These are phyloP conservation scores for Pimpla rufipes DNA, from an alignment of 2,888 invertebrate genomes.

Conservation along the genomic window DNA sequence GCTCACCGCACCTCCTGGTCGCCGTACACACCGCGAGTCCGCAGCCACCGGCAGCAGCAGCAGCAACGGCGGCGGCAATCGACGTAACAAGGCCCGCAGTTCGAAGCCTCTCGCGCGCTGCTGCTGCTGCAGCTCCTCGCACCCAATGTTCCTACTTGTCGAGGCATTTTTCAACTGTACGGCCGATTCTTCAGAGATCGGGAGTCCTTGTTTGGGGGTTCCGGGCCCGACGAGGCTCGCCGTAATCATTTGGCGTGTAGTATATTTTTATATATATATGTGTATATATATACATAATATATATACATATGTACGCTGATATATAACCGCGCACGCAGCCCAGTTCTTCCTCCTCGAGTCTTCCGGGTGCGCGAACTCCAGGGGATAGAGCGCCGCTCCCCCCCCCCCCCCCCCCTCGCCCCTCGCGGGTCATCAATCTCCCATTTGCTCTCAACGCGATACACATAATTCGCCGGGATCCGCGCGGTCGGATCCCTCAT, in stretches of 20 bases:
- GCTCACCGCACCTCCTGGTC: constrained; percentile 46
- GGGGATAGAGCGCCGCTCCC: constrained; percentile 13
- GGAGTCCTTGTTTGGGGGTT: constrained; percentile 60
- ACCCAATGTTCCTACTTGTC: constrained; percentile 53
- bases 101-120: constrained; percentile 47
- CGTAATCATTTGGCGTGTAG: constrained; percentile 49
- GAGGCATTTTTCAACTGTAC: constrained; percentile 60
- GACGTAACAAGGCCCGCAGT: constrained; percentile 64
- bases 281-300: background rate
- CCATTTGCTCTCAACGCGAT: constrained; percentile 52
- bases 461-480: constrained; percentile 18
- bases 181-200: constrained; percentile 24
- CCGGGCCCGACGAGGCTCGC: constrained; percentile 36
- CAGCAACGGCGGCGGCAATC: constrained; percentile 44
- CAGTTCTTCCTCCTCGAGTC: constrained; percentile 39
- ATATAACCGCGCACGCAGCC: background rate
- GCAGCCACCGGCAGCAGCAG: constrained; percentile 1
- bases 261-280: background rate
- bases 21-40: constrained; percentile 44
- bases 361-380: constrained; percentile 64
- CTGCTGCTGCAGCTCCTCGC: too few species aligned
- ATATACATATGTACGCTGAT: background rate
- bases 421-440: constrained; percentile 58
- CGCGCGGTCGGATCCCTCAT: constrained; percentile 32
- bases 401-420: background rate